Evolutionary conservation across 2,888 invertebrate species (phyloP).

Genomic region (Tenthredo distinguenda): DNA sequence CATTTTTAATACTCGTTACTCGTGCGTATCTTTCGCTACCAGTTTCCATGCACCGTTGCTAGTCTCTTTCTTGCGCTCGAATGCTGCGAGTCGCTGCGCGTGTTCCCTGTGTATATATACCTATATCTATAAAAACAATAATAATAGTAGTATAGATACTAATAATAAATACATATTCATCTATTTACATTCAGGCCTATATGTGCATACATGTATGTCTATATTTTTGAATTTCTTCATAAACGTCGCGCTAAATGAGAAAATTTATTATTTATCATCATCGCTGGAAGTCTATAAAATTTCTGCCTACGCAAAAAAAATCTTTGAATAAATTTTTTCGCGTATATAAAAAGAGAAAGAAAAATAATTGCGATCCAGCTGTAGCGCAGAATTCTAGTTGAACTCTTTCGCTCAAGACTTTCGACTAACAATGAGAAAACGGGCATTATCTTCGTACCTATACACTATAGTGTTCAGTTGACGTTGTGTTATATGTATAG

Average conservation of each 20-base stretch:
- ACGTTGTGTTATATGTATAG: background rate
- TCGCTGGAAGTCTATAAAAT: background rate
- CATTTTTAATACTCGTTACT: background rate
- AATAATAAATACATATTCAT: background rate
- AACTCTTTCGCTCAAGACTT: background rate
- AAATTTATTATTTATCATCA: background rate
- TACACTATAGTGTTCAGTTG: background rate
- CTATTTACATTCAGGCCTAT: background rate
- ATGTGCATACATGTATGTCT: background rate
- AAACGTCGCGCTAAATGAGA: background rate
- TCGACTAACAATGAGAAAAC: conserved; percentile 5
- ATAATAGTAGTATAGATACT: background rate
- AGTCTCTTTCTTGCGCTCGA: background rate
- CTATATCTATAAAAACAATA: background rate
- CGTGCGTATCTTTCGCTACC: background rate
- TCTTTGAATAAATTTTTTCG: background rate
- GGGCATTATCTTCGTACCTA: background rate
- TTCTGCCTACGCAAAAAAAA: background rate
- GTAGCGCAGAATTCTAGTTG: background rate
- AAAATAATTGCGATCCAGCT: background rate
- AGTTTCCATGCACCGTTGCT: conserved; percentile 20
- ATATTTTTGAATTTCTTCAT: background rate
- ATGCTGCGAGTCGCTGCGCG: background rate
- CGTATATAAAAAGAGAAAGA: background rate
- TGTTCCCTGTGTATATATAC: background rate